phyloP scores from a whole-genome alignment of 2,113 vertebrate genomes.

The Labeo rohita region DNA sequence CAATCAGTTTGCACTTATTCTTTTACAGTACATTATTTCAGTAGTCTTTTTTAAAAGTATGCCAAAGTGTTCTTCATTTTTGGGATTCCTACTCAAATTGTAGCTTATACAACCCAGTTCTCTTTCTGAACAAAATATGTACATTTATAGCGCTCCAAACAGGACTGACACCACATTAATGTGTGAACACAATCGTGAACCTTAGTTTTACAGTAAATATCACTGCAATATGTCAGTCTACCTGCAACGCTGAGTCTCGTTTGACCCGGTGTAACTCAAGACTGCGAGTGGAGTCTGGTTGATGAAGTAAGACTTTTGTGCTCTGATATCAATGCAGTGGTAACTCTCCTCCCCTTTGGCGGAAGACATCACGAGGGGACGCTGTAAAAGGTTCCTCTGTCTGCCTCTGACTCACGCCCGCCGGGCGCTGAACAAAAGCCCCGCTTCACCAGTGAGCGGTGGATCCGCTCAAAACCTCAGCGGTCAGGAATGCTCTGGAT shows the following conservation, averaged over 20 bases:
- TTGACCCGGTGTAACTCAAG: slow-evolving; percentile 3
- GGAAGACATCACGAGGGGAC: slow-evolving; percentile 27
- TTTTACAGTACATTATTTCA: not conserved
- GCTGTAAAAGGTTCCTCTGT: slow-evolving; percentile 52
- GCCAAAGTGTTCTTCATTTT: no score
- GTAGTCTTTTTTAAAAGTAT: no score
- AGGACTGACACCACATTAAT: not conserved
- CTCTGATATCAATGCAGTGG: slow-evolving; percentile 13
- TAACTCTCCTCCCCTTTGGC: slow-evolving; percentile 41
- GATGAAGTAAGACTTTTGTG: slow-evolving; percentile 42
- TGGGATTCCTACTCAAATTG: not conserved
- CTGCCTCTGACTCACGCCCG: slow-evolving; percentile 49
- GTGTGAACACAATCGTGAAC: not conserved
- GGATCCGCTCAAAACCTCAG: slow-evolving; percentile 45
- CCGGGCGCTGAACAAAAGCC: slow-evolving; percentile 44
- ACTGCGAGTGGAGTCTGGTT: not conserved
- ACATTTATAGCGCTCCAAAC: not conserved
- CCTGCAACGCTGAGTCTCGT: not conserved
- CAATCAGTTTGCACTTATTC: not conserved
- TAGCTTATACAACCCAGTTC: not conserved
- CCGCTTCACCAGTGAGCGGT: slow-evolving; percentile 42
- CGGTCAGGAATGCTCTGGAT: slow-evolving; percentile 53
- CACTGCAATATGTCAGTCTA: not conserved
- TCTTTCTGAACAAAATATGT: not conserved
- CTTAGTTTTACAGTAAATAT: not conserved